Evolutionary conservation across 2,797 vertebrate genomes (phyloP).

Genomic region (Micromesistius poutassou): DNA sequence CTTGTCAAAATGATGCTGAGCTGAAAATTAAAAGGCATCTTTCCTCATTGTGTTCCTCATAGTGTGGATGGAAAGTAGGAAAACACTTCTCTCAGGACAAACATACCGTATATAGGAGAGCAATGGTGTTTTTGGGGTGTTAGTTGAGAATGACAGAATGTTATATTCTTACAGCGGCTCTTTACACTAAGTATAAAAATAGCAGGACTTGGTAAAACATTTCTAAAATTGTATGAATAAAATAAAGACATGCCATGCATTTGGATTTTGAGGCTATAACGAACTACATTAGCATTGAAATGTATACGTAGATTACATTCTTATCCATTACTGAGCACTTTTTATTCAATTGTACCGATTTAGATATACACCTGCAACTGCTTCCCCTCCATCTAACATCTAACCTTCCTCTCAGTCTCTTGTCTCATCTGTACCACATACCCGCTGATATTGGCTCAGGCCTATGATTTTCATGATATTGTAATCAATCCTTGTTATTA

Average conservation of each 20-base stretch:
- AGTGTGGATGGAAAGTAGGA: constrained; percentile 46
- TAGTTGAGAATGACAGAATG: background rate
- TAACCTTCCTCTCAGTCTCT: too few species aligned
- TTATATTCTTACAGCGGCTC: background rate
- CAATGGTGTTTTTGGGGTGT: background rate
- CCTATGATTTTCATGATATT: too few species aligned
- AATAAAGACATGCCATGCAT: too few species aligned
- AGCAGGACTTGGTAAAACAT: background rate
- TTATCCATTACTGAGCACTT: too few species aligned
- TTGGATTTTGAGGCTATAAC: background rate
- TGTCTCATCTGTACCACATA: too few species aligned
- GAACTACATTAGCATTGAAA: background rate
- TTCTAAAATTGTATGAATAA: background rate
- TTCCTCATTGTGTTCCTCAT: constrained; percentile 56
- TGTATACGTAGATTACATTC: background rate
- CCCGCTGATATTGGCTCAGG: too few species aligned
- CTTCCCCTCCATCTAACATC: too few species aligned
- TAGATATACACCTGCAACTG: too few species aligned
- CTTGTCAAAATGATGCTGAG: constrained; percentile 69
- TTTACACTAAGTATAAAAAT: background rate
- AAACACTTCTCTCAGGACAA: constrained; percentile 33
- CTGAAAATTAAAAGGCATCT: constrained; percentile 68
- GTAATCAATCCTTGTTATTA: too few species aligned
- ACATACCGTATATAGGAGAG: constrained; percentile 9
- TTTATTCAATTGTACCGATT: background rate